A percentile compares a stretch with the other conserved stretches of the same genome.
phyloP scores from a whole-genome alignment of 2,797 vertebrate genomes.

The Orestias chungarensis region DNA sequence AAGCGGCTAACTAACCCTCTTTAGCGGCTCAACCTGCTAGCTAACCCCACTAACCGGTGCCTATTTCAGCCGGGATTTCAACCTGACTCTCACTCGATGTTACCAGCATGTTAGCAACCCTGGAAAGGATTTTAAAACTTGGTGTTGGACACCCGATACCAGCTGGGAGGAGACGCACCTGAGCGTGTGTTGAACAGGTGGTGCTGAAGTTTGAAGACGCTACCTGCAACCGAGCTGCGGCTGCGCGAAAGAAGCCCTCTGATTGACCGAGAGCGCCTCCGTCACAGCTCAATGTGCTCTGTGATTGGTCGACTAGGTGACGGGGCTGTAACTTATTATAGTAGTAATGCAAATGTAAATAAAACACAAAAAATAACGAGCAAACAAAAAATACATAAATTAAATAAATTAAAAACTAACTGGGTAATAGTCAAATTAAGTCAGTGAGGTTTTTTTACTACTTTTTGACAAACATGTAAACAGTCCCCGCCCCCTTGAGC shows the following conservation, averaged over 20 bases:
- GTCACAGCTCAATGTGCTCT: neutral
- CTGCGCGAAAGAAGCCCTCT: slow-evolving; percentile 36
- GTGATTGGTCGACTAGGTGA: slow-evolving; percentile 47
- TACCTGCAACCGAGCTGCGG: neutral
- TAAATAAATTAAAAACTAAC: too few species aligned
- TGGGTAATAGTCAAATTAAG: too few species aligned
- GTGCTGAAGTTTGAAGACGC: neutral
- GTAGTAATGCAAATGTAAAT: too few species aligned
- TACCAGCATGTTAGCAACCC: too few species aligned
- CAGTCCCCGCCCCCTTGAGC: too few species aligned
- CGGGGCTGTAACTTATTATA: too few species aligned
- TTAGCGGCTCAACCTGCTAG: slow-evolving; percentile 32
- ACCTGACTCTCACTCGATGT: neutral
- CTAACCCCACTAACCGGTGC: slow-evolving; percentile 36
- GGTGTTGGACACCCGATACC: neutral
- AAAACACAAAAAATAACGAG: too few species aligned
- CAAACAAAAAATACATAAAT: too few species aligned
- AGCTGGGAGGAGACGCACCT: slow-evolving; percentile 26
- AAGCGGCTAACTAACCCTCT: neutral
- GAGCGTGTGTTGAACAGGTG: neutral
- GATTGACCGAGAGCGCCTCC: slow-evolving; percentile 58
- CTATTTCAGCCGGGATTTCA: neutral
- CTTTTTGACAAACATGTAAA: too few species aligned
- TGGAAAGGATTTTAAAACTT: neutral
- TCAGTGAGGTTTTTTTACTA: too few species aligned